Conservation (phyloP, 92 coral and sea anemone genomes). For the Porites lobata region DNA sequence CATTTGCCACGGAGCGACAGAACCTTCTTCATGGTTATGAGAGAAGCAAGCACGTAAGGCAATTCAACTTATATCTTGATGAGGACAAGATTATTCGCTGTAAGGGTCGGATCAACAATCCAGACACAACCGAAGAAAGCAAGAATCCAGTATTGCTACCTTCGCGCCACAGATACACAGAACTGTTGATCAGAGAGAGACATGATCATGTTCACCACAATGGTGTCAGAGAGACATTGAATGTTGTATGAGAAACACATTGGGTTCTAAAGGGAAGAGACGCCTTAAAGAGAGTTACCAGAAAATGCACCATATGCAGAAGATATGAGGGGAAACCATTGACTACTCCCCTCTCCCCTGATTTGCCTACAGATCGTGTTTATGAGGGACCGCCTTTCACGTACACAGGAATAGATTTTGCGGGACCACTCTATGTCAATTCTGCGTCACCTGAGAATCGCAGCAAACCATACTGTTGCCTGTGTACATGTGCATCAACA, state of each 20-base stretch:
- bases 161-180: not conserved
- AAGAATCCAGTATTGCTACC: not conserved
- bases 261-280: slow-evolving; percentile 20
- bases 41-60: too few species aligned
- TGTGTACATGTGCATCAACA: slow-evolving; percentile 16
- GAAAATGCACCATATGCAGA: not conserved
- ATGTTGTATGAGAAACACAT: not conserved
- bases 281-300: not conserved
- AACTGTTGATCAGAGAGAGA: not conserved
- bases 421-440: slow-evolving; percentile 14
- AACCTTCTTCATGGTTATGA: not conserved
- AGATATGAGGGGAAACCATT: not conserved
- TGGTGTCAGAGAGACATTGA: slow-evolving; percentile 1
- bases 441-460: too few species aligned
- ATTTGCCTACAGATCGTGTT: not conserved
- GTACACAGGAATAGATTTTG: slow-evolving; percentile 6
- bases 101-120: slow-evolving; percentile 1
- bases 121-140: not conserved
- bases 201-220: slow-evolving; percentile 1
- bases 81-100: not conserved
- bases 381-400: slow-evolving; percentile 2
- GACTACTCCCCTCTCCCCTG: not conserved
- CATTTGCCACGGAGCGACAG: not conserved
- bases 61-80: not conserved
- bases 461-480: not conserved